These are phyloP conservation scores for Aleiodes leptofemur DNA, from an alignment of 2,888 invertebrate species.

Conservation along the genomic window DNA sequence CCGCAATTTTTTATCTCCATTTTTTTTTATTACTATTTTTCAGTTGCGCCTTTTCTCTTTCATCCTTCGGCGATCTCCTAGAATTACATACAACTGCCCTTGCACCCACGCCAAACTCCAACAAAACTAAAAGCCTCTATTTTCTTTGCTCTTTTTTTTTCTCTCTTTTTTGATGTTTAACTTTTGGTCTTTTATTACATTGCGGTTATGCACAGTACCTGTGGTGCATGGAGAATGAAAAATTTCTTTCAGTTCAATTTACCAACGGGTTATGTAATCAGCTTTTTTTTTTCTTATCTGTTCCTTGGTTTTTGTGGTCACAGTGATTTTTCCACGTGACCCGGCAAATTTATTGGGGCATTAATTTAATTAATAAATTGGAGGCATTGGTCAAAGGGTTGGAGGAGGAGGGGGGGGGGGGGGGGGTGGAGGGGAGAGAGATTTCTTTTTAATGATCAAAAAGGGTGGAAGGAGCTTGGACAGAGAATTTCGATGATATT, in stretches of 20 bases:
- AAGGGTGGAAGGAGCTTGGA: neutral
- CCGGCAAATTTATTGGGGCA: neutral
- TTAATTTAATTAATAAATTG: neutral
- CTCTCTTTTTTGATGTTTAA: neutral
- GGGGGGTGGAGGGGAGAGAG: no score
- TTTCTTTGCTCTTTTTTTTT: neutral
- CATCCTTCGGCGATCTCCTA: slow-evolving; percentile 46
- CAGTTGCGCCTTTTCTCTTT: slow-evolving; percentile 28
- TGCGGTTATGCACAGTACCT: slow-evolving; percentile 23
- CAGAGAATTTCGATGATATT: neutral
- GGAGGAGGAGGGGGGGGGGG: no score
- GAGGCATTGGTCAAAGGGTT: no score
- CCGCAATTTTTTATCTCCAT: slow-evolving; percentile 18
- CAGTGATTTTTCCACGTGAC: neutral
- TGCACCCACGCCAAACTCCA: slow-evolving; percentile 22
- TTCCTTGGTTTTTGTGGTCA: slow-evolving; percentile 1
- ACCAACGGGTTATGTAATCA: slow-evolving; percentile 21
- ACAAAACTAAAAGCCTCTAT: slow-evolving; percentile 15
- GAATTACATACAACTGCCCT: slow-evolving; percentile 48
- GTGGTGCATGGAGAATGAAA: slow-evolving; percentile 18
- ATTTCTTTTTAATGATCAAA: neutral
- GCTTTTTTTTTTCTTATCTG: neutral
- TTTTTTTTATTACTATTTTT: slow-evolving; percentile 18
- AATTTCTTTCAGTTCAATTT: slow-evolving; percentile 28
- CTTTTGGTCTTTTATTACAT: slow-evolving; percentile 19